A percentile compares a stretch with the other conserved stretches of the same genome.
These are phyloP conservation scores for Anastrepha ludens DNA, from an alignment of 1,140 invertebrate genomes.

Conservation along the genomic window DNA sequence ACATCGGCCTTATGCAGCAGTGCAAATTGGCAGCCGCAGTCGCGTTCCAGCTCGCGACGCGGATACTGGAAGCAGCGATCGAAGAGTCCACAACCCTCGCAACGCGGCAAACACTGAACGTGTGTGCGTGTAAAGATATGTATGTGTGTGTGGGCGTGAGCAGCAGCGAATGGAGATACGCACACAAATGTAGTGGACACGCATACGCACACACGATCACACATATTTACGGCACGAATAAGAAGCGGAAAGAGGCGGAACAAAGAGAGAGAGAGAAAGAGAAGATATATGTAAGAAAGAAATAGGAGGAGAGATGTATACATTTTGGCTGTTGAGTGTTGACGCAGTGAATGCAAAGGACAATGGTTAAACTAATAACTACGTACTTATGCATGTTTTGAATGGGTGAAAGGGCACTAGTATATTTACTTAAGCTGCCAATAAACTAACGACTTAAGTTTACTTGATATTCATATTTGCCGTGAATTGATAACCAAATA, in stretches of 20 bases:
- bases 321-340: conserved; percentile 43
- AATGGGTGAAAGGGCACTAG: not conserved
- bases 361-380: not conserved
- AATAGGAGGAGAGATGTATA: conserved; percentile 34
- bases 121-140: not conserved
- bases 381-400: not conserved
- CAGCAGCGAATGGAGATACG: conserved; percentile 36
- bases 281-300: conserved; percentile 17
- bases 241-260: not conserved
- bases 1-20: conserved; percentile 87
- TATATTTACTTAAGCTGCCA: not conserved
- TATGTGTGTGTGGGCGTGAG: not conserved
- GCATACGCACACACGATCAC: conserved; percentile 5
- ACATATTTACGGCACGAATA: conserved; percentile 34
- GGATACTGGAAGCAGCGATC: conserved; percentile 89
- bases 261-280: conserved; percentile 9
- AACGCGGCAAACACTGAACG: conserved; percentile 70
- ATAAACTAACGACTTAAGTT: not conserved
- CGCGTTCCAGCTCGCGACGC: conserved; percentile 83
- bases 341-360: conserved; percentile 40
- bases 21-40: conserved; percentile 91
- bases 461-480: not conserved
- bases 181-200: conserved; percentile 45
- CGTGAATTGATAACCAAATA: too few relatives aligned
- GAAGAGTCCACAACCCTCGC: conserved; percentile 87